Percentiles rank a stretch among this genome's conserved stretches.
Evolutionary conservation across 2,888 invertebrate species (phyloP).

Genomic region (Spodoptera exigua): DNA sequence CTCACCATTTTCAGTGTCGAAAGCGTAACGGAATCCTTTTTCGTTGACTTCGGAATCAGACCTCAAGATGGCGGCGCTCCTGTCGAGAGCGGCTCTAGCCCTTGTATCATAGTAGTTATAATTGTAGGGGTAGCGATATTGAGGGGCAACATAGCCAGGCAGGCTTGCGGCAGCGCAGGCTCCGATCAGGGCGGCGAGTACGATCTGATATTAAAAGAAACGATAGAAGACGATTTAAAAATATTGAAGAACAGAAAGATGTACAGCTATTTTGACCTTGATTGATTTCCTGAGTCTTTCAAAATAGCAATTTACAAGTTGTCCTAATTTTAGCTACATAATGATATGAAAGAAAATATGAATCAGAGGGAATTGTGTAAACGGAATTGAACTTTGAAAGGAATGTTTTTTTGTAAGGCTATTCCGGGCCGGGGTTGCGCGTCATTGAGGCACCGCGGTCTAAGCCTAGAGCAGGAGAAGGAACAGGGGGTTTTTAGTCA

Average conservation of each 20-base stretch:
- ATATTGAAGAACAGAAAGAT: too few relatives aligned
- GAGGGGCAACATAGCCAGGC: constrained; percentile 68
- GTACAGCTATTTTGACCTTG: too few relatives aligned
- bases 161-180: constrained; percentile 73
- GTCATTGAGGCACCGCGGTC: too few relatives aligned
- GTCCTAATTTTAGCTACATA: too few relatives aligned
- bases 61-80: constrained; percentile 78
- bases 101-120: constrained; percentile 70
- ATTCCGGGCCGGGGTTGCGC: too few relatives aligned
- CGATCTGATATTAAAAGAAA: constrained; percentile 65
- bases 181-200: constrained; percentile 74
- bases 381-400: background rate
- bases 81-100: constrained; percentile 72
- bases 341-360: too few relatives aligned
- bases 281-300: too few relatives aligned
- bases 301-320: too few relatives aligned
- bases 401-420: too few relatives aligned
- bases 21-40: constrained; percentile 83
- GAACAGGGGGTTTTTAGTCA: too few relatives aligned
- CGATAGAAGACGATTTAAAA: background rate
- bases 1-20: constrained; percentile 91
- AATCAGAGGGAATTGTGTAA: too few relatives aligned
- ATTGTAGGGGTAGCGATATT: constrained; percentile 68
- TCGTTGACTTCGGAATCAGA: constrained; percentile 79
- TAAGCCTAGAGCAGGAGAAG: too few relatives aligned